These are phyloP conservation scores for Gari tellinella DNA, from an alignment of 2,888 invertebrate genomes.

Conservation along the genomic window DNA sequence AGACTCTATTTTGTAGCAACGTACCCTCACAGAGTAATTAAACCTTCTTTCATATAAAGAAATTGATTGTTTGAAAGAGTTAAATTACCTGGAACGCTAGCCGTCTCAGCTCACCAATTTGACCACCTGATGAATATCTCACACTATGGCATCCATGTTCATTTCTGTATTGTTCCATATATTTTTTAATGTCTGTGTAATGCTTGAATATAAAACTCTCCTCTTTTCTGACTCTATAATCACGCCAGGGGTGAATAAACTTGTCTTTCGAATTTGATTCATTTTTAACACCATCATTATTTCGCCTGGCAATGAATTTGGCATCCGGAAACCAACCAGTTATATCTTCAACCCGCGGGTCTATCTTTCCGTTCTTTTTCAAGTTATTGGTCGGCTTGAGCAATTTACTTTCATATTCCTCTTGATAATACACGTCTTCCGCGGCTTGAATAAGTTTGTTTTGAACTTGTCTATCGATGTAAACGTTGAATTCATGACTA, in stretches of 20 bases:
- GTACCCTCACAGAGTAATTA: too few relatives aligned
- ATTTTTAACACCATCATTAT: slow-evolving; percentile 53
- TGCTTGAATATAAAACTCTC: slow-evolving; percentile 69
- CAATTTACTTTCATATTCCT: slow-evolving; percentile 48
- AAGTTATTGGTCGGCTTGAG: slow-evolving; percentile 36
- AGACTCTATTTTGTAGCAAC: too few relatives aligned
- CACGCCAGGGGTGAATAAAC: slow-evolving; percentile 63
- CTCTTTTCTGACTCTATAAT: slow-evolving; percentile 56
- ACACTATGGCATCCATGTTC: slow-evolving; percentile 58
- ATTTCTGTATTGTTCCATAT: slow-evolving; percentile 72
- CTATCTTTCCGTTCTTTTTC: slow-evolving; percentile 39
- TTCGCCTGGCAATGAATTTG: slow-evolving; percentile 65
- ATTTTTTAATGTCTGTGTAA: slow-evolving; percentile 62
- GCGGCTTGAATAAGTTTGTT: slow-evolving; percentile 72
- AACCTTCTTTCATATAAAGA: too few relatives aligned
- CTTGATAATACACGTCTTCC: slow-evolving; percentile 62
- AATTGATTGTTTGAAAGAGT: too few relatives aligned
- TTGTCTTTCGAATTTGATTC: slow-evolving; percentile 39
- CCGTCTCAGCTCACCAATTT: slow-evolving; percentile 44
- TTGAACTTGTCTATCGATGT: slow-evolving; percentile 70
- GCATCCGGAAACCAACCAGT: slow-evolving; percentile 72
- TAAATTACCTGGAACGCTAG: slow-evolving; percentile 53
- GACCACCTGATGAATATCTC: slow-evolving; percentile 40
- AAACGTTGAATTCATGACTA: slow-evolving; percentile 63
- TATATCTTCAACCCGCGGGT: slow-evolving; percentile 52